phyloP scores from a whole-genome alignment of 2,888 invertebrate genomes.

The Cheilosia variabilis region DNA sequence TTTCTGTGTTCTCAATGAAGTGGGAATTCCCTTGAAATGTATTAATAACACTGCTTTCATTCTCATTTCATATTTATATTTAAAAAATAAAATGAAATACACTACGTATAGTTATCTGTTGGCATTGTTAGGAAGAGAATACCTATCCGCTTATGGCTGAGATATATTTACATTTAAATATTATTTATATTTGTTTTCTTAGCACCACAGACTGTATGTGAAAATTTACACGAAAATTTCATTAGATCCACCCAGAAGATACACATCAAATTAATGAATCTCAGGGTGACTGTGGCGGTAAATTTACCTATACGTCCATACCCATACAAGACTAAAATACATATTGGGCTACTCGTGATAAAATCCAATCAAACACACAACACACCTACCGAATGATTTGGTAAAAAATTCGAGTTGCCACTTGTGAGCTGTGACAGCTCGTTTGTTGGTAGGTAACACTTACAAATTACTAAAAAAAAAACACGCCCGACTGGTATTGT shows the following conservation, averaged over 20 bases:
- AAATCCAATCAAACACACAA: not conserved
- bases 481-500: conserved; percentile 21
- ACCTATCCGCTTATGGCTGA: not conserved
- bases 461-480: conserved; percentile 31
- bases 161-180: not conserved
- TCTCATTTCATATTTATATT: conserved; percentile 18
- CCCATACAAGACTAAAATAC: no score
- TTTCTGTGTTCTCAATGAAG: conserved; percentile 22
- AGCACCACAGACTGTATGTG: conserved; percentile 15
- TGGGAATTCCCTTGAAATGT: conserved; percentile 46
- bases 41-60: conserved; percentile 36
- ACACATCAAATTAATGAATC: conserved; percentile 8
- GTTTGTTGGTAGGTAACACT: not conserved
- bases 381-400: no score
- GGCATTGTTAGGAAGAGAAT: conserved; percentile 21
- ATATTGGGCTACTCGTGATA: no score
- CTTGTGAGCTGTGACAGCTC: no score
- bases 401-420: no score
- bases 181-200: conserved; percentile 6
- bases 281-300: not conserved
- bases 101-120: not conserved
- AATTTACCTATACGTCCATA: no score
- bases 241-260: conserved; percentile 23
- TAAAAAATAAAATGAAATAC: not conserved
- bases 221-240: conserved; percentile 42